Evolutionary conservation across 1,140 invertebrate genomes (phyloP), one percentile per base, ranked within the genome.

Genomic region (Aradophagus sp.): DNA sequence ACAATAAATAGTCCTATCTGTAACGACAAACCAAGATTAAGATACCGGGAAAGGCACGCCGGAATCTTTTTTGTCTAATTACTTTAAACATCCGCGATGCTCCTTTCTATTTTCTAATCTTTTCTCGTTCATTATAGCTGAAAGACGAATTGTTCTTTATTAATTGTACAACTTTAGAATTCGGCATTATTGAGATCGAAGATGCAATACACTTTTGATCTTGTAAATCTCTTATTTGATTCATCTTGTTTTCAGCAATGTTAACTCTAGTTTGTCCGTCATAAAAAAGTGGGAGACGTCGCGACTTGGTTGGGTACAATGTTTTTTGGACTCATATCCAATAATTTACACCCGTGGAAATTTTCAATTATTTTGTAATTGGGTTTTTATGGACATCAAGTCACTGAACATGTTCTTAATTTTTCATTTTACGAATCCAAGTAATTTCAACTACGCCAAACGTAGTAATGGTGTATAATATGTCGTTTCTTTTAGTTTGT

Each of bases 121-220:
- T 16, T 50, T 12, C 16, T 23, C 11, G 17, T 5, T 26, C 23
- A 1, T 13, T 5, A 0, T 11, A 7, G 8, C 34, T 41, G 47
- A 45, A 20, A 12, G 17, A 31, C 45, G n/a, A n/a, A 50, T 50
- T 36, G 26, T 52, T 63, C 32, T 31, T 15, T 44, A 39, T 35
- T 44, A 44, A 52, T 53, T 53, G 16, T 53, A 23, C 41, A 38
- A 48, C 17, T 62, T 34, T 48, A 32, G 20, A 62, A 52, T 20
- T 52, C 20, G 45, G 58, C 10, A 39, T 52, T 58, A 34, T 47
- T n/a, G n/a, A n/a, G n/a, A n/a, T n/a, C n/a, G n/a, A n/a, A n/a
- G n/a, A n/a, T n/a, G n/a, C n/a, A n/a, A n/a, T n/a, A n/a, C n/a
- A 39, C 5, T 34, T 20, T 42, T 7, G 12, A 23, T 31, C 15